Base-by-base conservation (phyloP, 2,888 invertebrate genomes). In the Barypeithes pellucidus region DNA sequence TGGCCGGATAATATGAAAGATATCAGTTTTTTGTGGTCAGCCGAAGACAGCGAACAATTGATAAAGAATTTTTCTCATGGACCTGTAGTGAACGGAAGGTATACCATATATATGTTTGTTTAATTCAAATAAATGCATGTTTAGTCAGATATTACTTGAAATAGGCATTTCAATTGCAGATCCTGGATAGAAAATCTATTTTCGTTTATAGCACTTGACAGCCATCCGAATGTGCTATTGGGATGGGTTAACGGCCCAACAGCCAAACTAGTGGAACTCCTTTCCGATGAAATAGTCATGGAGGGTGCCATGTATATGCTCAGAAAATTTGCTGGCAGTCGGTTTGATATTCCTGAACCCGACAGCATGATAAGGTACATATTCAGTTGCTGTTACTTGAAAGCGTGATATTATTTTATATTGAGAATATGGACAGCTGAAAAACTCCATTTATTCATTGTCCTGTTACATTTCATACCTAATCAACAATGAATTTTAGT, bases 201-300 rank as follows among this genome's bases (percentile, higher is more conserved):
- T 79, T 90, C 91, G 67, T 93, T 94, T 83, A 91, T 91, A 81
- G 87, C 89, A 5, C 89, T 92, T 5, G 89, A 90, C 78, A 88
- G 89, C 79, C 90, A 92, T 80, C 89, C 91, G 0, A 87, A 87
- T 36, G 86, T 92, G 8, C 83, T 94, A 29, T 88, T 91, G 69
- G 93, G 89, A 0, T 94, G 94, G 93, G 87, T 93, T n/a, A 88
- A 89, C 62, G 93, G 93, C 0, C 85, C 87, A 52, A 88, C 89
- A 77, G 91, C 92, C 0, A 85, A 87, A 73, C 83, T 88, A 66
- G 89, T 92, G 85, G 94, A 94, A 83, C 84, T 83, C 2, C 81
- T 91, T 43, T 81, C 89, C 0, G 89, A 91, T 61, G 86, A 88
- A 18, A 87, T 89, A 66, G 87, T 92, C 4, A 81, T 84, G 18